These are phyloP conservation scores for Callithrix jacchus DNA, from an alignment of 2,113 vertebrate genomes.

Conservation along the genomic window DNA sequence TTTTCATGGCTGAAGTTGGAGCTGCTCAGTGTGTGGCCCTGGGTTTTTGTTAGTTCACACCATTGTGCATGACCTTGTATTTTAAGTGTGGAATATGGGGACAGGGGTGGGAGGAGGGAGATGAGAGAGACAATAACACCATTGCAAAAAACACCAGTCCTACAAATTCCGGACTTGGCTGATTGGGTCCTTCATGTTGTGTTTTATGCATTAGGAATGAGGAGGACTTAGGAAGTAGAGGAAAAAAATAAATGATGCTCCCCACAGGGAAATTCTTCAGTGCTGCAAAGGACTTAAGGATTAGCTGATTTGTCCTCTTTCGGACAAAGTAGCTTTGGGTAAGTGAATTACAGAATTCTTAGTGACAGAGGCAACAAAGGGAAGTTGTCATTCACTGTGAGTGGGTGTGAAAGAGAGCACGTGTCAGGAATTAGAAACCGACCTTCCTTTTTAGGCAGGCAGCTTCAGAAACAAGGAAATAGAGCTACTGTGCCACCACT, in stretches of 20 bases:
- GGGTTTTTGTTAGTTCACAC: neutral
- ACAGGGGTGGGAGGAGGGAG: neutral
- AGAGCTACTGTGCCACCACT: neutral
- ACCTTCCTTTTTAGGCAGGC: neutral
- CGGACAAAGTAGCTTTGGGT: conserved; percentile 6
- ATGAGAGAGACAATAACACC: neutral
- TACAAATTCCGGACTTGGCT: neutral
- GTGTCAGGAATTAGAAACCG: conserved; percentile 52
- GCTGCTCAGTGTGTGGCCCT: conserved; percentile 1
- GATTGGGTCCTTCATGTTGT: neutral
- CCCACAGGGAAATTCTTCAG: conserved; percentile 31
- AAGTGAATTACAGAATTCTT: conserved; percentile 36
- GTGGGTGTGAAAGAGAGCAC: neutral
- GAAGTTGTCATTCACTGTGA: neutral
- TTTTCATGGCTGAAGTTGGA: neutral
- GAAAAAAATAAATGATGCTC: neutral
- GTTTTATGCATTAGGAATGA: neutral
- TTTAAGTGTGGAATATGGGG: neutral
- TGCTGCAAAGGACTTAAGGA: neutral
- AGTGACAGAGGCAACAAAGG: conserved; percentile 52
- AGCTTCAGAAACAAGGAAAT: neutral
- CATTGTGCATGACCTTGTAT: neutral
- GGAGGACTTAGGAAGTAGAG: neutral
- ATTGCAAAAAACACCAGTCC: neutral
- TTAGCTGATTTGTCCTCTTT: conserved; percentile 33